These are phyloP conservation scores for Cetoscarus ocellatus DNA, from an alignment of 2,797 vertebrate genomes.

Conservation along the genomic window DNA sequence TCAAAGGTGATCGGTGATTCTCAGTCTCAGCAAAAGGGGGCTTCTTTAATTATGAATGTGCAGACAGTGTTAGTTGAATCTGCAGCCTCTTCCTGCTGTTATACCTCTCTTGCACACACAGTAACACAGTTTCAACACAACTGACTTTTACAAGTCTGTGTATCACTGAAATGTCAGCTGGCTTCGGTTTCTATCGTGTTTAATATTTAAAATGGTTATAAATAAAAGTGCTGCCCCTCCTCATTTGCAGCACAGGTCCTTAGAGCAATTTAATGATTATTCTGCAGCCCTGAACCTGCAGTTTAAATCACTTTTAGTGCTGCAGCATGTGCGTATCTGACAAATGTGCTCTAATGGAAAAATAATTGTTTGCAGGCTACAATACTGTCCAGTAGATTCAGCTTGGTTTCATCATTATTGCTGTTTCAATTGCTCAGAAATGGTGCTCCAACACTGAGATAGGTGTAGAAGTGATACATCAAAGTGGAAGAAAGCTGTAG, in stretches of 20 bases:
- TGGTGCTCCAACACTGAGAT: constrained; percentile 5
- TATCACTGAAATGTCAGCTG: constrained; percentile 55
- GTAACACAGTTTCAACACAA: constrained; percentile 6
- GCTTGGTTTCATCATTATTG: neutral
- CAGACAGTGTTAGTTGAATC: constrained; percentile 31
- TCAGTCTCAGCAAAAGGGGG: neutral
- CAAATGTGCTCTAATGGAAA: constrained; percentile 16
- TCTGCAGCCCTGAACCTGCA: constrained; percentile 18
- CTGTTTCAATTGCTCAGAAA: constrained; percentile 1
- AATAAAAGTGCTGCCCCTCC: constrained; percentile 41
- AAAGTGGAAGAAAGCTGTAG: neutral
- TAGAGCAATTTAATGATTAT: constrained; percentile 43
- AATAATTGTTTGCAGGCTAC: neutral
- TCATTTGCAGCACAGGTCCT: constrained; percentile 35
- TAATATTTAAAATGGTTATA: constrained; percentile 50
- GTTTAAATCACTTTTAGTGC: constrained; percentile 16
- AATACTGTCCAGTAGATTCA: neutral
- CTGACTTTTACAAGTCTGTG: constrained; percentile 45
- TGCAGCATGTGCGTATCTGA: constrained; percentile 7
- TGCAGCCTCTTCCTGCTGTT: constrained; percentile 16
- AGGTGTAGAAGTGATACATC: neutral
- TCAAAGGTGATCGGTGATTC: too few relatives aligned
- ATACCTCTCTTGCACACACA: neutral
- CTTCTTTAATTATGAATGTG: constrained; percentile 6
- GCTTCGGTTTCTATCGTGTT: constrained; percentile 35